phyloP scores from a whole-genome alignment of 2,888 invertebrate species.

The Heliconius aoede region DNA sequence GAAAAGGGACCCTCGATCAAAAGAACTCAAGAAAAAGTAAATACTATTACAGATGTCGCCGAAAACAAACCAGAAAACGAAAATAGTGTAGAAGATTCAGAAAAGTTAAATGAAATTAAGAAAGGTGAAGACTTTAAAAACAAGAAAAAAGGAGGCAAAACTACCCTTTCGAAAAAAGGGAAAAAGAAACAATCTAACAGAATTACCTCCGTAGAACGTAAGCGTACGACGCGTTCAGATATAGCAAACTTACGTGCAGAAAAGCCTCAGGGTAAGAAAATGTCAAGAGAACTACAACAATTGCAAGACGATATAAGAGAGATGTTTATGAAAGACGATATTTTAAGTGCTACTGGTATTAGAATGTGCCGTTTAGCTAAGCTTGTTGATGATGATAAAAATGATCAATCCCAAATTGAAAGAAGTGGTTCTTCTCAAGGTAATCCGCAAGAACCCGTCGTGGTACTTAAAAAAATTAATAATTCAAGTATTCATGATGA shows the following conservation, averaged over 20 bases:
- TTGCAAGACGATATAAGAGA: conserved; percentile 88
- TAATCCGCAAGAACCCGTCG: conserved; percentile 54
- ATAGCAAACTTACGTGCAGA: conserved; percentile 44
- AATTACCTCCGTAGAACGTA: conserved; percentile 42
- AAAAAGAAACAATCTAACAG: conserved; percentile 47
- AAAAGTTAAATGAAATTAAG: conserved; percentile 30
- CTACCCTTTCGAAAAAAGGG: conserved; percentile 48
- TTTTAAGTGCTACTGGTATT: conserved; percentile 85
- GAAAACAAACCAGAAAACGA: not conserved
- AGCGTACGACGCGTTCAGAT: conserved; percentile 57
- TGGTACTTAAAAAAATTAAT: conserved; percentile 64
- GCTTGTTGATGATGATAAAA: conserved; percentile 68
- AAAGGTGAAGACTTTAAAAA: conserved; percentile 31
- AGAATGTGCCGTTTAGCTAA: conserved; percentile 86
- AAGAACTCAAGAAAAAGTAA: not conserved
- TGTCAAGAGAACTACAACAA: conserved; percentile 82
- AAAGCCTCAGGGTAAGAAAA: conserved; percentile 57
- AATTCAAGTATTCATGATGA: conserved; percentile 50
- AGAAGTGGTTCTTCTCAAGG: conserved; percentile 30
- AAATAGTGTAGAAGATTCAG: not conserved
- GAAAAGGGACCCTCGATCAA: not conserved
- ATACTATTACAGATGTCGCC: not conserved
- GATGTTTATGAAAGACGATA: conserved; percentile 87
- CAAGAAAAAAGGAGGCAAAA: conserved; percentile 45
- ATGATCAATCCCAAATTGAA: conserved; percentile 44